phyloP scores from a whole-genome alignment of 2,113 vertebrate genomes.

The Oreocharis arfaki region DNA sequence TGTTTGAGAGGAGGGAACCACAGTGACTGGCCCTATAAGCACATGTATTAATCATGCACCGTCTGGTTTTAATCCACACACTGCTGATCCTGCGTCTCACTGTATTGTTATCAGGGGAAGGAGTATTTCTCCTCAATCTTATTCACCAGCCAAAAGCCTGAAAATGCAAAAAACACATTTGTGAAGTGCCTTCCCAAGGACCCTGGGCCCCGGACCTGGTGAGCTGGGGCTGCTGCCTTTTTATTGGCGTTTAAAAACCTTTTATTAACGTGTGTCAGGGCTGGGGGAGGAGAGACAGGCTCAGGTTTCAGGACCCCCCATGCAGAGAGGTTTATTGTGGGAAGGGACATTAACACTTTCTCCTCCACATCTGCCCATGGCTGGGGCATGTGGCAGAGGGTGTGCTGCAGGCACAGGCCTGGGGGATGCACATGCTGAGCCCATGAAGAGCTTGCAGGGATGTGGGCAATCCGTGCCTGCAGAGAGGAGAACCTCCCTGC shows the following conservation, averaged over 20 bases:
- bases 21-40: slow-evolving; percentile 77
- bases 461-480: not conserved
- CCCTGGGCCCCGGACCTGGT: slow-evolving; percentile 59
- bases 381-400: not conserved
- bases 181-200: slow-evolving; percentile 74
- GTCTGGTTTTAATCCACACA: slow-evolving; percentile 81
- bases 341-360: slow-evolving; percentile 75
- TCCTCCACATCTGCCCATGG: slow-evolving; percentile 44
- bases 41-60: slow-evolving; percentile 79
- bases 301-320: slow-evolving; percentile 71
- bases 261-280: slow-evolving; percentile 71
- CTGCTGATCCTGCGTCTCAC: slow-evolving; percentile 78
- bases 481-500: not conserved
- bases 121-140: slow-evolving; percentile 78
- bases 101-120: slow-evolving; percentile 80
- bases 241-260: slow-evolving; percentile 67
- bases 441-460: not conserved
- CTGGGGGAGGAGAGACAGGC: slow-evolving; percentile 42
- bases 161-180: slow-evolving; percentile 82
- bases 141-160: slow-evolving; percentile 76
- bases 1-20: slow-evolving; percentile 74
- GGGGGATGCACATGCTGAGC: not conserved
- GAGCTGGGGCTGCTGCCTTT: slow-evolving; percentile 68
- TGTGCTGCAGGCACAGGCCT: not conserved
- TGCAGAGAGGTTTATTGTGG: slow-evolving; percentile 65